phyloP scores from a whole-genome alignment of 2,113 vertebrate species.

The Centropus unirufus region DNA sequence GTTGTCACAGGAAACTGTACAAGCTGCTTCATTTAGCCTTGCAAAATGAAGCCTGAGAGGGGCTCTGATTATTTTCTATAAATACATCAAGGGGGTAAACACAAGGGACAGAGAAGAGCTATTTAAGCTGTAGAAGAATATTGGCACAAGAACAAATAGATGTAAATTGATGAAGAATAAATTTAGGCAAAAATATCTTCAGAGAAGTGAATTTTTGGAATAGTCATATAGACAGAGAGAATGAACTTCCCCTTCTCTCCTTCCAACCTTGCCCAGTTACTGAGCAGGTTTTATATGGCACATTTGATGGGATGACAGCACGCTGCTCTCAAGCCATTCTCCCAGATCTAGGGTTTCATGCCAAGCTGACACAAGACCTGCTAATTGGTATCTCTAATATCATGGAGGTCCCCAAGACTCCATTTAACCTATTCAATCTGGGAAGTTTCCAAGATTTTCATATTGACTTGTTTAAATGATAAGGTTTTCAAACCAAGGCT shows the following conservation, averaged over 20 bases:
- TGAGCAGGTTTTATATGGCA: background rate
- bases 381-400: background rate
- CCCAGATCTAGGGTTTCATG: background rate
- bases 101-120: constrained; percentile 45
- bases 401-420: background rate
- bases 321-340: background rate
- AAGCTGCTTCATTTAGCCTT: background rate
- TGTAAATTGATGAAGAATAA: constrained; percentile 42
- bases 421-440: too few species aligned
- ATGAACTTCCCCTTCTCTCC: background rate
- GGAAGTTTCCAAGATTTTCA: background rate
- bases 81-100: constrained; percentile 64
- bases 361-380: background rate
- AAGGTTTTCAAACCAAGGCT: background rate
- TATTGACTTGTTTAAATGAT: background rate
- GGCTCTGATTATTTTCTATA: constrained; percentile 53
- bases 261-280: background rate
- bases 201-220: background rate
- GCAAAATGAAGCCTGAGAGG: constrained; percentile 27
- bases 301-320: background rate
- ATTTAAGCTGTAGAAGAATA: constrained; percentile 46
- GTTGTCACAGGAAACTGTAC: background rate
- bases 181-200: background rate
- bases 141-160: constrained; percentile 58
- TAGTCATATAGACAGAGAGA: background rate